Conservation (phyloP, 64 coral and sea anemone genomes). For the Pocillopora damicornis region DNA sequence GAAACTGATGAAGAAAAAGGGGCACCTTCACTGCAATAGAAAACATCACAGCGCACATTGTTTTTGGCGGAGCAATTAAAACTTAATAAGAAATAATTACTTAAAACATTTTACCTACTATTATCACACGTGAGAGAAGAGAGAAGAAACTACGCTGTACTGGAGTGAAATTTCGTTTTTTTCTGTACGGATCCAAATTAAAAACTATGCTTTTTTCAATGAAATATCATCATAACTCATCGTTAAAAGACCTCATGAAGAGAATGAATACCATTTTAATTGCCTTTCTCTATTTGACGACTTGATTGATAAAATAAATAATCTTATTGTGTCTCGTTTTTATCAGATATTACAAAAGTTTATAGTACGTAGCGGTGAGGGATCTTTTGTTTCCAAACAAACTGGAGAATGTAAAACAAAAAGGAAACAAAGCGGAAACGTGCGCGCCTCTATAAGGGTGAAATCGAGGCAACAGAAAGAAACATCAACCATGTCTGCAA, state of each 20-base stretch:
- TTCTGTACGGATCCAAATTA: too few relatives aligned
- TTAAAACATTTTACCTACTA: too few relatives aligned
- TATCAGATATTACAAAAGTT: not conserved
- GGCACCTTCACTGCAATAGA: too few relatives aligned
- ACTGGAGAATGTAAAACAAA: not conserved
- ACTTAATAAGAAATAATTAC: too few relatives aligned
- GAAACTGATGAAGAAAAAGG: too few relatives aligned
- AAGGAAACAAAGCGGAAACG: not conserved
- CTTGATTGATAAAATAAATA: slow-evolving; percentile 21
- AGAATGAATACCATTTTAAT: slow-evolving; percentile 36
- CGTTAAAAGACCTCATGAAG: slow-evolving; percentile 1
- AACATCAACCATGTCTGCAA: not conserved
- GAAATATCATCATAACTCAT: slow-evolving; percentile 13
- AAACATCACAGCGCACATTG: too few relatives aligned
- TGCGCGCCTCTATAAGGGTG: not conserved
- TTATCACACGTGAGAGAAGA: too few relatives aligned
- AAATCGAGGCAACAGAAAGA: not conserved
- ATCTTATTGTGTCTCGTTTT: not conserved
- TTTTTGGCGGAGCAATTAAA: too few relatives aligned
- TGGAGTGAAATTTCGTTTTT: too few relatives aligned
- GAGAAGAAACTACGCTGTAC: too few relatives aligned
- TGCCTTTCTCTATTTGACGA: slow-evolving; percentile 20
- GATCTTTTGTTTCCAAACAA: not conserved
- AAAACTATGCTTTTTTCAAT: not conserved
- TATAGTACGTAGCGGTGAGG: not conserved